Evolutionary conservation across 2,113 vertebrate species (phyloP).

Genomic region (Phasianus colchicus): DNA sequence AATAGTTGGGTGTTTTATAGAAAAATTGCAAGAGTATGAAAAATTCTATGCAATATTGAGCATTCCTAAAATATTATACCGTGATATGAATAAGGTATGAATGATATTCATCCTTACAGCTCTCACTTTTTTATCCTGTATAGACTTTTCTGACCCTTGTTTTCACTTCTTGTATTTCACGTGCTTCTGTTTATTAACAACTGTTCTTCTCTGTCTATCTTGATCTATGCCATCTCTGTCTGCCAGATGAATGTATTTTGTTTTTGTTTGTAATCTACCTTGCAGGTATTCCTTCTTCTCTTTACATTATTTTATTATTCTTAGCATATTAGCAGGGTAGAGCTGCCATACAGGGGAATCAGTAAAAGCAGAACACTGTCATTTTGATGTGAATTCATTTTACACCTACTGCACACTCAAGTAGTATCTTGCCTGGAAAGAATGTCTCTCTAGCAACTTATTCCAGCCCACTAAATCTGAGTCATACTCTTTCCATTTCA

Average conservation of each 20-base stretch:
- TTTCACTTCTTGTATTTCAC: neutral
- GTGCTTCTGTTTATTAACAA: neutral
- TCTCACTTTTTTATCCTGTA: neutral
- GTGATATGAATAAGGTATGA: neutral
- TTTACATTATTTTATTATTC: neutral
- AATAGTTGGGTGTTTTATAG: neutral
- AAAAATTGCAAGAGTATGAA: neutral
- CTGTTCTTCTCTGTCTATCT: neutral
- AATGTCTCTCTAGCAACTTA: slow-evolving; percentile 9
- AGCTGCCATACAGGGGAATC: neutral
- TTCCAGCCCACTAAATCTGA: slow-evolving; percentile 34
- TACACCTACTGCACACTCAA: slow-evolving; percentile 23
- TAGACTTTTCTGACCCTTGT: neutral
- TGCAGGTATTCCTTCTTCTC: neutral
- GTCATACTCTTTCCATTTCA: neutral
- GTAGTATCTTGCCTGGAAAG: neutral
- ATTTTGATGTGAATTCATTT: slow-evolving; percentile 36
- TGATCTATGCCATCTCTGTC: neutral
- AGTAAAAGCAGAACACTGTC: slow-evolving; percentile 20
- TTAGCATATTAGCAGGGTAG: neutral
- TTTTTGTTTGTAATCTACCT: neutral
- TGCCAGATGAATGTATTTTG: neutral
- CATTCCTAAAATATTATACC: neutral
- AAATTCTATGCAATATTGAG: neutral
- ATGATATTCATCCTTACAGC: neutral